A percentile compares a stretch with the other conserved stretches of the same genome.
These are phyloP conservation scores for Siderastrea radians DNA, from an alignment of 92 coral and sea anemone species.

Conservation along the genomic window DNA sequence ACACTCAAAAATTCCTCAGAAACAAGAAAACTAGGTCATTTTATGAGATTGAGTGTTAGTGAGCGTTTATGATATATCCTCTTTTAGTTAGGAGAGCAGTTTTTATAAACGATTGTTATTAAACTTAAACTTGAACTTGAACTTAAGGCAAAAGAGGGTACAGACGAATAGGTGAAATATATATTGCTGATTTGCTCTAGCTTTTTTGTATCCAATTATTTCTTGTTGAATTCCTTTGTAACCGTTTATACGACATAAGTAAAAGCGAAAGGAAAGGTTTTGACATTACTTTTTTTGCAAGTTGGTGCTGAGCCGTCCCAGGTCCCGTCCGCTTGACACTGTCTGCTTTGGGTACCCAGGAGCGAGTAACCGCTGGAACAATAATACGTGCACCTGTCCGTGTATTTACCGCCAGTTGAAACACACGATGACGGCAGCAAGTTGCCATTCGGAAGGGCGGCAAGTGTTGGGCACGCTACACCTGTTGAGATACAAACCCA, in stretches of 20 bases:
- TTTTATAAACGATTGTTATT: no score
- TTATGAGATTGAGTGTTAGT: no score
- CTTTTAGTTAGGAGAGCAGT: no score
- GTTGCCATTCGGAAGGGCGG: constrained; percentile 57
- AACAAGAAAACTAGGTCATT: no score
- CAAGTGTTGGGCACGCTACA: constrained; percentile 71
- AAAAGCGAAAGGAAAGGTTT: neutral
- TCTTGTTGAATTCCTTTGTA: neutral
- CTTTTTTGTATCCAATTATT: no score
- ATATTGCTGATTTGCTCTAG: no score
- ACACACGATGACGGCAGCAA: constrained; percentile 63
- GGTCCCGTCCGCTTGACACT: constrained; percentile 73
- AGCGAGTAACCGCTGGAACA: constrained; percentile 74
- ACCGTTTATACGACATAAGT: neutral
- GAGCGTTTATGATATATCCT: no score
- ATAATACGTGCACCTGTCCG: constrained; percentile 57
- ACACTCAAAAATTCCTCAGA: no score
- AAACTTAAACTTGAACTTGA: no score
- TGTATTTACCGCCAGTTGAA: constrained; percentile 66
- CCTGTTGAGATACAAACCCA: constrained; percentile 40
- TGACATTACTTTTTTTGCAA: constrained; percentile 69
- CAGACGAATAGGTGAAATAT: no score
- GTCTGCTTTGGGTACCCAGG: constrained; percentile 35
- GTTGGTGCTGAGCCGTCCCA: constrained; percentile 84
- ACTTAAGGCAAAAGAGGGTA: no score